These are phyloP conservation scores for Patella ulyssiponensis DNA, from an alignment of 2,888 invertebrate genomes.

Conservation along the genomic window DNA sequence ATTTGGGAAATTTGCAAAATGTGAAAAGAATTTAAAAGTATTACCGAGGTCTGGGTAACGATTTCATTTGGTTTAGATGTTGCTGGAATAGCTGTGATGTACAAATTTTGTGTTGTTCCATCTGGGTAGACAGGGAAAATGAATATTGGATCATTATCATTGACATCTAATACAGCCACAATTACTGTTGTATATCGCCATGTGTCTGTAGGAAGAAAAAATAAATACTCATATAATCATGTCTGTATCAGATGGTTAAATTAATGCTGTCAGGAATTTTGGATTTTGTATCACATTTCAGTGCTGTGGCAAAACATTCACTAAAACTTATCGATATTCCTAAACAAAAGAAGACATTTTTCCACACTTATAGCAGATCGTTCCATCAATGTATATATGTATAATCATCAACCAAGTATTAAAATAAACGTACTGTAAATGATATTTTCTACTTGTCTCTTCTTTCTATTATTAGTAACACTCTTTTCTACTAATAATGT, in stretches of 20 bases:
- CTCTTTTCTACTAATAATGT: background rate
- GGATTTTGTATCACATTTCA: too few relatives aligned
- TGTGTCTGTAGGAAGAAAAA: slow-evolving; percentile 40
- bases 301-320: too few relatives aligned
- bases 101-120: slow-evolving; percentile 70
- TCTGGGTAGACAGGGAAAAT: slow-evolving; percentile 78
- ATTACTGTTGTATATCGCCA: slow-evolving; percentile 76
- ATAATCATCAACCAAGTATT: slow-evolving; percentile 74
- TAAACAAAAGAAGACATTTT: too few relatives aligned
- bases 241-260: too few relatives aligned
- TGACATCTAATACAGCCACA: slow-evolving; percentile 87
- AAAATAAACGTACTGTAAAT: slow-evolving; percentile 80
- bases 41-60: slow-evolving; percentile 84
- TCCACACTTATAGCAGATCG: too few relatives aligned
- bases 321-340: too few relatives aligned
- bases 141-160: slow-evolving; percentile 91
- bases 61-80: slow-evolving; percentile 82
- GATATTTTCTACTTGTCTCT: background rate
- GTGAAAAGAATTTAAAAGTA: too few relatives aligned
- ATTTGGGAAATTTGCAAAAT: too few relatives aligned
- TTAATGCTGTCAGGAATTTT: too few relatives aligned
- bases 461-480: background rate
- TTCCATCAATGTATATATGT: too few relatives aligned
- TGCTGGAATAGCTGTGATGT: slow-evolving; percentile 84
- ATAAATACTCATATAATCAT: too few relatives aligned